Evolutionary conservation across 2,888 invertebrate genomes (phyloP).

Genomic region (Melinaea marsaeus): DNA sequence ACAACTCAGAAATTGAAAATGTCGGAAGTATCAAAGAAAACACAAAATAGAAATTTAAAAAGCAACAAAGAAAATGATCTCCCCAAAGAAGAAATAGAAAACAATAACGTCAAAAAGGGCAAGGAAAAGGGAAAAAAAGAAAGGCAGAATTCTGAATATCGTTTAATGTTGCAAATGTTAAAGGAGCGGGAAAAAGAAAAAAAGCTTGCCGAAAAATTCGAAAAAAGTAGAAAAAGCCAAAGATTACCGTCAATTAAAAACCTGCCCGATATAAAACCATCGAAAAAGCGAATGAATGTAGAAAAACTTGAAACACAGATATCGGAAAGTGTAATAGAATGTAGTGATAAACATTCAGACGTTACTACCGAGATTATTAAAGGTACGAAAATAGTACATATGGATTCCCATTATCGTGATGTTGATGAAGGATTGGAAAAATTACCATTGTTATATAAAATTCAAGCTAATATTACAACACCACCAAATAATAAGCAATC

Average conservation of each 20-base stretch:
- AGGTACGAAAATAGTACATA: conserved; percentile 35
- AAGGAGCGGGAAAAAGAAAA: conserved; percentile 27
- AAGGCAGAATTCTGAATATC: conserved; percentile 23
- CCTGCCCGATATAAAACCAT: conserved; percentile 12
- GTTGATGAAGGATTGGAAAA: conserved; percentile 5
- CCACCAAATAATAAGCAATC: conserved; percentile 11
- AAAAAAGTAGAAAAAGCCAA: conserved; percentile 28
- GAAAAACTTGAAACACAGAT: conserved; percentile 17
- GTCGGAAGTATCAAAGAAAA: no score
- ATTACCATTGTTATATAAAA: conserved; percentile 34
- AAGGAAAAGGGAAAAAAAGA: conserved; percentile 8
- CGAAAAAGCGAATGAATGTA: conserved; percentile 13
- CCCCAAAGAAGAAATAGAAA: conserved; percentile 4
- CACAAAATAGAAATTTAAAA: no score
- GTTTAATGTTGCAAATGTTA: conserved; percentile 31
- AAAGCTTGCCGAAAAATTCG: conserved; percentile 23
- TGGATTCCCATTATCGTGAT: conserved; percentile 23
- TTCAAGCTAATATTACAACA: conserved; percentile 17
- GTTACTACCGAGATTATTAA: conserved; percentile 36
- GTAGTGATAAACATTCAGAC: conserved; percentile 20
- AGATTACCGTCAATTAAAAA: conserved; percentile 30
- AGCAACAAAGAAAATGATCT: not conserved
- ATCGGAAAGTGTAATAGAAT: conserved; percentile 39
- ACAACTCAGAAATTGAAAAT: not conserved
- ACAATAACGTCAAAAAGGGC: not conserved